These are phyloP conservation scores for Meteorus colon DNA, from an alignment of 2,888 invertebrate species.

Conservation along the genomic window DNA sequence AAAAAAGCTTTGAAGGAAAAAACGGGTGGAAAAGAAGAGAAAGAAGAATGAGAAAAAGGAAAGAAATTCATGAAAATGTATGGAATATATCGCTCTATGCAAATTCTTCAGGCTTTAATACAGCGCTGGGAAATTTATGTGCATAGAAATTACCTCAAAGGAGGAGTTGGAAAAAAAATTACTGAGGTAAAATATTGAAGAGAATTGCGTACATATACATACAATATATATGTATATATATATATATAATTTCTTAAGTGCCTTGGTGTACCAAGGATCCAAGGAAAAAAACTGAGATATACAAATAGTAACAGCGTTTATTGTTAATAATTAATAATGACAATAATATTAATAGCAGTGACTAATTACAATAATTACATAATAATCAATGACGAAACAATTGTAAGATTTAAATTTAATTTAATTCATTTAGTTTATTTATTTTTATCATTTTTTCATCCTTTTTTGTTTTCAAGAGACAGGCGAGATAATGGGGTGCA, in stretches of 20 bases:
- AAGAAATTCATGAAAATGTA: conserved; percentile 49
- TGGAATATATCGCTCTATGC: conserved; percentile 53
- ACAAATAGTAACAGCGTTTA: conserved; percentile 74
- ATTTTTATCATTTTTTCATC: conserved; percentile 3
- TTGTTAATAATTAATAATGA: conserved; percentile 70
- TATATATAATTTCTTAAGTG: background rate
- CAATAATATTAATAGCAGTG: conserved; percentile 69
- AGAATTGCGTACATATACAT: background rate
- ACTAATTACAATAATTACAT: conserved; percentile 73
- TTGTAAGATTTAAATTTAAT: conserved; percentile 58
- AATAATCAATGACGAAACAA: conserved; percentile 71
- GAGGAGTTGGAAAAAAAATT: conserved; percentile 25
- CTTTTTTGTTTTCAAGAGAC: background rate
- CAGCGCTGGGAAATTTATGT: conserved; percentile 53
- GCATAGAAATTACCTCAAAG: conserved; percentile 56
- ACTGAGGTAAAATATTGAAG: conserved; percentile 30
- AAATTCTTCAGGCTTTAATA: conserved; percentile 49
- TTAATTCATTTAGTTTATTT: background rate
- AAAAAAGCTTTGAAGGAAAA: background rate
- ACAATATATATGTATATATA: background rate
- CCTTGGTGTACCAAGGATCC: background rate
- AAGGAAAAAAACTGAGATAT: conserved; percentile 48
- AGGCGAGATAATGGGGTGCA: conserved; percentile 27
- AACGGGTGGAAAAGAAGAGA: background rate
- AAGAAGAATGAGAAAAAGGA: background rate